Evolutionary conservation across 1,140 invertebrate species (phyloP), one percentile per base, ranked within the genome.

Genomic region (Calosoma granatense): DNA sequence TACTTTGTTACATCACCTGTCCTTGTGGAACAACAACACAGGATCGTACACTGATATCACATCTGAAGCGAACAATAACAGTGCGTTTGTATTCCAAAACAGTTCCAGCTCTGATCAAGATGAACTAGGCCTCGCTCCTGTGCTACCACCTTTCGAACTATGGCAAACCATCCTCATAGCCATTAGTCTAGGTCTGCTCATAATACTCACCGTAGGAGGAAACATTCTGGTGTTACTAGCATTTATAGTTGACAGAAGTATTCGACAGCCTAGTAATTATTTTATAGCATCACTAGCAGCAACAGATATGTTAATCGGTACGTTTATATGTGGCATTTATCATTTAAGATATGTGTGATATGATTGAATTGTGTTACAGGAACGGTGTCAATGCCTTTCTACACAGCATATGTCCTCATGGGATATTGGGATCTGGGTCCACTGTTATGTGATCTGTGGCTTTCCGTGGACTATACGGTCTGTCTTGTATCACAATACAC

Each of bases 401-500:
- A 93, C 73, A 95, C 92, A 3, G 86, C 96, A 47, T 99, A 99
- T 76, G 87, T 98, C 41, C 76, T 99, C 54, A 91, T 89, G 79
- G 92, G 94, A 19, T 90, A 93, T 67, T 99, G 97, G 97, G 89
- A 97, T 67, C 80, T 99, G 52, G 96, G 97, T 15, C 88, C 92
- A 11, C 81, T 98, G 56, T 78, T 98, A 0, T 99, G 97, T 72
- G 97, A 99, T 74, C 78, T 99, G 23, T 99, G 97, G 97, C 79
- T 99, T 0, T 97, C 96, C 0, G 90, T 98, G 17, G 97, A 99
- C 75, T 99, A 98, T 74, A 98, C 96, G 2, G 96, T 98, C 1
- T 99, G 97, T 70, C 78, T 99, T 19, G 95, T 98, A 2, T 98
- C 96, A 1, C 97, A 99, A 72, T 99, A 99, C 72, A 99, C 97